Conservation (phyloP, 2,797 vertebrate genomes). For the Rhinogobio ventralis region DNA sequence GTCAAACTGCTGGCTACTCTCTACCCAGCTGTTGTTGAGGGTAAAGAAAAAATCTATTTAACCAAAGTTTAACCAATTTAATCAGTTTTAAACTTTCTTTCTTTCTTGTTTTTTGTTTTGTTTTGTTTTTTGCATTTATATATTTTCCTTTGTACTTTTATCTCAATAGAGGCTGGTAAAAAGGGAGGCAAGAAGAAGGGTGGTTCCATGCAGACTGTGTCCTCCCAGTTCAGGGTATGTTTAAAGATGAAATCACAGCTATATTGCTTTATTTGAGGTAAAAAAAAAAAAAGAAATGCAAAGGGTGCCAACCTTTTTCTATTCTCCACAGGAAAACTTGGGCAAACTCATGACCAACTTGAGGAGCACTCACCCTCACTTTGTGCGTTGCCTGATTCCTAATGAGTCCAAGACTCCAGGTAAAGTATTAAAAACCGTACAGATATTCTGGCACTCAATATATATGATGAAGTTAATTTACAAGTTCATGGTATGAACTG, state of each 20-base stretch:
- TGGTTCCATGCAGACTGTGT: constrained; percentile 91
- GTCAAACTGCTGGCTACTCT: constrained; percentile 75
- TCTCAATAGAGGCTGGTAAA: constrained; percentile 63
- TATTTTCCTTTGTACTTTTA: constrained; percentile 53
- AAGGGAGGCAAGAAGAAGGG: constrained; percentile 87
- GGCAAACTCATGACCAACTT: constrained; percentile 90
- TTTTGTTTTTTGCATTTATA: background rate
- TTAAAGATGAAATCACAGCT: background rate
- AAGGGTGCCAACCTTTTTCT: background rate
- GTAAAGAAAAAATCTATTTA: constrained; percentile 58
- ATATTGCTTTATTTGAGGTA: background rate
- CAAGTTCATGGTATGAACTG: background rate
- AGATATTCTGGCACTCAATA: constrained; percentile 57
- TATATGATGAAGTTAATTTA: background rate
- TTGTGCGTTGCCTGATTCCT: constrained; percentile 91
- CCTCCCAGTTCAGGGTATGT: constrained; percentile 86
- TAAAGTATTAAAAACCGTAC: constrained; percentile 57
- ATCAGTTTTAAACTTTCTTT: background rate
- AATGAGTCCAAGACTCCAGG: constrained; percentile 92
- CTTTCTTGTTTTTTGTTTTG: background rate
- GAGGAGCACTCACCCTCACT: constrained; percentile 87
- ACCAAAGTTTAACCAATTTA: background rate
- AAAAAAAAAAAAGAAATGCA: background rate
- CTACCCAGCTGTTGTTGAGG: constrained; percentile 79
- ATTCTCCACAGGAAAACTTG: constrained; percentile 85